Evolutionary conservation across 2,797 vertebrate genomes (phyloP).

Genomic region (Typhlichthys eigenmanni): DNA sequence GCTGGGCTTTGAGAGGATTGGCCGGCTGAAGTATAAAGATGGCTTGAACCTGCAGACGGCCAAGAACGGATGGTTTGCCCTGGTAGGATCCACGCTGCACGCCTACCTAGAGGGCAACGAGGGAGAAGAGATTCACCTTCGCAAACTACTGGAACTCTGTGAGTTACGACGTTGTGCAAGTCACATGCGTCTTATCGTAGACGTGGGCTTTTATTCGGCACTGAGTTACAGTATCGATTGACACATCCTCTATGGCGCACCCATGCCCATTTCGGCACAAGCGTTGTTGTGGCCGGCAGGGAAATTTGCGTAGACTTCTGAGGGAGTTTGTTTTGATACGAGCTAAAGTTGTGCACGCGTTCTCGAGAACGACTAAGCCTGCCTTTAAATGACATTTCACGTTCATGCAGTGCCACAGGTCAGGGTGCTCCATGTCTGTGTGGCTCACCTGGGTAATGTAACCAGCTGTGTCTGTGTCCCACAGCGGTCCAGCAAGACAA

Average conservation of each 20-base stretch:
- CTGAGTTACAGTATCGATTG: too few relatives aligned
- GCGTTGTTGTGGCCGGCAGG: too few relatives aligned
- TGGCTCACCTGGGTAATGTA: background rate
- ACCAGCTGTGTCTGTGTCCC: constrained; percentile 24
- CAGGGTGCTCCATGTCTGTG: background rate
- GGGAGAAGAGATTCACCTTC: constrained; percentile 87
- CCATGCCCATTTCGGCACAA: background rate
- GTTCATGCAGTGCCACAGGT: too few relatives aligned
- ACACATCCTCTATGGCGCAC: background rate
- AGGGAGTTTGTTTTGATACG: too few relatives aligned
- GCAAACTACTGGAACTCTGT: constrained; percentile 94
- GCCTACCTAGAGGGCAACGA: constrained; percentile 72
- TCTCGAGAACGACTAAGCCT: too few relatives aligned
- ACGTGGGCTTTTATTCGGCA: too few relatives aligned
- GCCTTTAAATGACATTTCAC: too few relatives aligned
- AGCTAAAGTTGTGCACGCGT: too few relatives aligned
- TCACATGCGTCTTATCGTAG: too few relatives aligned
- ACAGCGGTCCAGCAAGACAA: constrained; percentile 88
- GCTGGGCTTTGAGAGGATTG: constrained; percentile 85
- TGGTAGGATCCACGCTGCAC: constrained; percentile 81
- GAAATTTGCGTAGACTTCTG: too few relatives aligned
- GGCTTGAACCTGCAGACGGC: constrained; percentile 86
- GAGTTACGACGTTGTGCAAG: constrained; percentile 49
- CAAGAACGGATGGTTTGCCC: constrained; percentile 89
- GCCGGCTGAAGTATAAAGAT: constrained; percentile 88